These are phyloP conservation scores for Loripinus fragilis DNA, from an alignment of 2,888 invertebrate species.

Conservation along the genomic window DNA sequence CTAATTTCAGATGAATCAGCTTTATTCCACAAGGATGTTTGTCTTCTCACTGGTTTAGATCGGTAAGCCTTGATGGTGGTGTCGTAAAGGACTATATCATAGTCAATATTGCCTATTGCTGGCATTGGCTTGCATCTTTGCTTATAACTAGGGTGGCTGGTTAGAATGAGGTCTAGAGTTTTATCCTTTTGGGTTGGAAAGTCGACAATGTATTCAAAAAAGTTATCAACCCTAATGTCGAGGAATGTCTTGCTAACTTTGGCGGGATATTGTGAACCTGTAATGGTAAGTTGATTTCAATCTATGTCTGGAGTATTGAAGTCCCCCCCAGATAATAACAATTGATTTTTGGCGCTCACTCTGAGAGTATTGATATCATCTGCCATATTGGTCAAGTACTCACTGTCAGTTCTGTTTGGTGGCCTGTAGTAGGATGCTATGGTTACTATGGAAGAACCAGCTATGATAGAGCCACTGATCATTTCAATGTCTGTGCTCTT, in stretches of 20 bases:
- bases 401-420: background rate
- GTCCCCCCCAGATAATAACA: background rate
- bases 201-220: background rate
- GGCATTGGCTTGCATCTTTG: background rate
- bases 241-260: background rate
- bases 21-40: conserved; percentile 18
- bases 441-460: background rate
- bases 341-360: background rate
- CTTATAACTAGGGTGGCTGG: background rate
- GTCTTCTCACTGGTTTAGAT: background rate
- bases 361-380: background rate
- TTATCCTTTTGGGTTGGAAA: background rate
- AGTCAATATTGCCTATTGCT: background rate
- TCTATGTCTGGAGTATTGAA: background rate
- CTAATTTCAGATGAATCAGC: background rate
- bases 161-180: background rate
- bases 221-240: background rate
- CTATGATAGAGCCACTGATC: background rate
- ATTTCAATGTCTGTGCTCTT: background rate
- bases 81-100: background rate
- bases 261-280: background rate
- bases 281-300: background rate
- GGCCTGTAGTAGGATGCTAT: background rate
- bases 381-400: background rate
- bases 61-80: background rate